Conservation (phyloP, 1,140 invertebrate species). For the Bombyx mandarina region DNA sequence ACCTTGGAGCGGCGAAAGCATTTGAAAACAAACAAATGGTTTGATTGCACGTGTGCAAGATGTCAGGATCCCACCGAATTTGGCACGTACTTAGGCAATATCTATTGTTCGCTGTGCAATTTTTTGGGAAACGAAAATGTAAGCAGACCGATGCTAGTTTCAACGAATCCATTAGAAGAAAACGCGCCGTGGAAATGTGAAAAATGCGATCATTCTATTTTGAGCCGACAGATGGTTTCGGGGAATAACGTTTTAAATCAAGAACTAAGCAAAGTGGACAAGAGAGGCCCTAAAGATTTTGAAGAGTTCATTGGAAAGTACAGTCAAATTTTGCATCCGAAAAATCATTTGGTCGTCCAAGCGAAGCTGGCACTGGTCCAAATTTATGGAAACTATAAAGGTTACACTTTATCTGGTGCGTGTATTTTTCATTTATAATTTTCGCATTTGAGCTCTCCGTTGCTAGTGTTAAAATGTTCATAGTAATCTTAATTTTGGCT, state of each 20-base stretch:
- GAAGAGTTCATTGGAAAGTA: slow-evolving; percentile 77
- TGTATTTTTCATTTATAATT: slow-evolving; percentile 26
- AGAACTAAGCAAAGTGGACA: slow-evolving; percentile 73
- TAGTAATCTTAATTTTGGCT: too few species aligned
- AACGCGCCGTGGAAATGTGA: slow-evolving; percentile 75
- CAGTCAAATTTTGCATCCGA: slow-evolving; percentile 73
- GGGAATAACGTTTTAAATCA: slow-evolving; percentile 74
- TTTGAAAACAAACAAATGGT: slow-evolving; percentile 76
- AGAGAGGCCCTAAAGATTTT: slow-evolving; percentile 66
- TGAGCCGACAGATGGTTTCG: slow-evolving; percentile 72
- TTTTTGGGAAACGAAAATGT: slow-evolving; percentile 43
- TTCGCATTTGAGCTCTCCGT: too few species aligned
- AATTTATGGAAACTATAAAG: slow-evolving; percentile 75
- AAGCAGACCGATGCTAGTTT: slow-evolving; percentile 65
- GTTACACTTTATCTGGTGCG: slow-evolving; percentile 72
- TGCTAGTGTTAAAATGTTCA: too few species aligned
- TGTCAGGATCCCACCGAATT: slow-evolving; percentile 77
- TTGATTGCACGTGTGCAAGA: slow-evolving; percentile 74
- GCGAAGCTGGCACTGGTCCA: slow-evolving; percentile 77
- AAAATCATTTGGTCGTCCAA: slow-evolving; percentile 76
- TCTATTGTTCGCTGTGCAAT: slow-evolving; percentile 74
- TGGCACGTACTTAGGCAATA: slow-evolving; percentile 74
- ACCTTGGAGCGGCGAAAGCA: slow-evolving; percentile 75
- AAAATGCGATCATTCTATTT: slow-evolving; percentile 70
- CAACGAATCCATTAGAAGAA: slow-evolving; percentile 73